Conservation (phyloP, 1,140 invertebrate species). For the Archegozetes longisetosus region DNA sequence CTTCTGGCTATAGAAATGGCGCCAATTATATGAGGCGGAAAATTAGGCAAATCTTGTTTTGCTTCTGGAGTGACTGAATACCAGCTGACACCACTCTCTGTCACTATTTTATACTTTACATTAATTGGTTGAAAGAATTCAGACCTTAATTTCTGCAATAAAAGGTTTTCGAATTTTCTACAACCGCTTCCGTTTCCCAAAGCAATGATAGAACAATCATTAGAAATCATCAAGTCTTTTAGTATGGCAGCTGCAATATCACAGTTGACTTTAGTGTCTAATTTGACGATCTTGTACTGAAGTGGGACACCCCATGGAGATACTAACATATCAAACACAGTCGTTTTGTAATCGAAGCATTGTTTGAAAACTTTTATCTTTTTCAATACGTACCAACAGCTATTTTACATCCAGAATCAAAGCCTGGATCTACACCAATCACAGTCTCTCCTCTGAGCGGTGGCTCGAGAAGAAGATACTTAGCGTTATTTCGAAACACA, state of each 20-base stretch:
- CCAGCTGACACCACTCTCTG: slow-evolving; percentile 72
- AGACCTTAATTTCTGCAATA: slow-evolving; percentile 44
- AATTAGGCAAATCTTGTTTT: slow-evolving; percentile 57
- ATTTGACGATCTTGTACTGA: neutral
- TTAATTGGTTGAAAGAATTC: slow-evolving; percentile 37
- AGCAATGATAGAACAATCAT: slow-evolving; percentile 50
- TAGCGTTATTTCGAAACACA: slow-evolving; percentile 66
- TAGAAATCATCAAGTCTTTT: slow-evolving; percentile 14
- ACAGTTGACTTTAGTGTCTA: neutral
- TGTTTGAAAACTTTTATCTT: too few species aligned
- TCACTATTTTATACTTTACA: slow-evolving; percentile 61
- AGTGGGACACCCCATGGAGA: slow-evolving; percentile 30
- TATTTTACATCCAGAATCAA: slow-evolving; percentile 65
- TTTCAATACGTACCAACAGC: slow-evolving; percentile 36
- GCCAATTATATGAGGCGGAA: slow-evolving; percentile 60
- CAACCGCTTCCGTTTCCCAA: slow-evolving; percentile 78
- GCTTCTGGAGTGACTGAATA: slow-evolving; percentile 72
- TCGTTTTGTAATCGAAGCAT: too few species aligned
- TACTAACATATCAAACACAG: slow-evolving; percentile 24
- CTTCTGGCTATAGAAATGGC: slow-evolving; percentile 71
- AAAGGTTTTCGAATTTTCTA: slow-evolving; percentile 58
- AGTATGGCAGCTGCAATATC: neutral
- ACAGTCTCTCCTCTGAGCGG: slow-evolving; percentile 62
- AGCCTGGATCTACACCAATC: slow-evolving; percentile 71
- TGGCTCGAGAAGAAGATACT: slow-evolving; percentile 55